Conservation (phyloP, 2,113 vertebrate genomes). For the Urocynchramus pylzowi region DNA sequence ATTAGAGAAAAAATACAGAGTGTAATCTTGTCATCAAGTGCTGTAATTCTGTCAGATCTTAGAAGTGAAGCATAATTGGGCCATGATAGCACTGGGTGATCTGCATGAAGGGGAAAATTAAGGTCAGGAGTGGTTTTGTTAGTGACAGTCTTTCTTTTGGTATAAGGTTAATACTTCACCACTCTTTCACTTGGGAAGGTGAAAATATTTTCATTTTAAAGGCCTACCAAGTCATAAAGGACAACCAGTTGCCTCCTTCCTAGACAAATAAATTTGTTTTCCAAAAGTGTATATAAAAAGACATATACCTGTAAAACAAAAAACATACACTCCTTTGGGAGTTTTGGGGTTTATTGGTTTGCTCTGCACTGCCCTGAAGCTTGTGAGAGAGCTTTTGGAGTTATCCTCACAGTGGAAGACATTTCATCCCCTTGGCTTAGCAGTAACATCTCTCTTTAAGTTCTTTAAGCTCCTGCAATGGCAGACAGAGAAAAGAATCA, state of each 20-base stretch:
- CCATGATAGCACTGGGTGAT: background rate
- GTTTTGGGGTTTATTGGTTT: background rate
- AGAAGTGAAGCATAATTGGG: constrained; percentile 4
- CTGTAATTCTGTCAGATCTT: constrained; percentile 51
- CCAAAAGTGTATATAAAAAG: background rate
- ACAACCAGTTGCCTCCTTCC: background rate
- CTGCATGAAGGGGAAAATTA: background rate
- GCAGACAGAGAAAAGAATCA: background rate
- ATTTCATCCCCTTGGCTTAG: background rate
- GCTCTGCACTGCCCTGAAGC: background rate
- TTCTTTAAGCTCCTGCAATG: background rate
- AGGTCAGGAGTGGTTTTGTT: background rate
- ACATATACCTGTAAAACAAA: background rate
- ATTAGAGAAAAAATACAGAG: constrained; percentile 15
- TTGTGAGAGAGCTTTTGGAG: background rate
- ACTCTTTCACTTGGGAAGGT: background rate
- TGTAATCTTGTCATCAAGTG: background rate
- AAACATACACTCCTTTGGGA: background rate
- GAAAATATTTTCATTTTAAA: background rate
- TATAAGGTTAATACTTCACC: background rate
- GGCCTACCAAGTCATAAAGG: background rate
- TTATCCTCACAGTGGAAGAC: background rate
- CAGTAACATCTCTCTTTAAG: background rate
- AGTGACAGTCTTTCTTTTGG: background rate
- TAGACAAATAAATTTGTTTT: background rate